Evolutionary conservation across 2,888 invertebrate species (phyloP), one percentile per base, ranked within the genome.

Genomic region (Ashinkailepas kermadecensis): DNA sequence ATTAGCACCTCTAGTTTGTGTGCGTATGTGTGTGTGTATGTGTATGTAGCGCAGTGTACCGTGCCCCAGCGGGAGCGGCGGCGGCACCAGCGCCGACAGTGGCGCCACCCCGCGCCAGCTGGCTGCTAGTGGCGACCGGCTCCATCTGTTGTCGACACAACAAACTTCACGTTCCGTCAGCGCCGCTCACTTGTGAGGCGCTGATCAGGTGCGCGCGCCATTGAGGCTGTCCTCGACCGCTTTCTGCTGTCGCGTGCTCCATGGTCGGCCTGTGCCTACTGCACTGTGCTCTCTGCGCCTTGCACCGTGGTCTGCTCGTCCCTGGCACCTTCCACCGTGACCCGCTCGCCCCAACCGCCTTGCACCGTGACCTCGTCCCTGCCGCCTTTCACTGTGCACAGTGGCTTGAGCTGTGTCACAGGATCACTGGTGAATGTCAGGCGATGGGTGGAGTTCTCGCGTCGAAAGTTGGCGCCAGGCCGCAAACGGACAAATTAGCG

Each of bases 81-180:
- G 54, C 18, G 39, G 54, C 18, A 54, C 70, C 9, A 70, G 18
- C 15, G 13, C 70, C 2, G 54, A 70, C 70, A 54, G 70, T 39
- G 10, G 54, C 70, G 15, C 39, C 25, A 70, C 54, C 39, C 39
- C 54, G 70, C 39, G 18, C 15, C 70, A 54, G 39, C 70, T 70
- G 70, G 39, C 70, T 13, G 70, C 39, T 15, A 54, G n/a, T n/a
- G 9, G 39, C 18, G 70, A 70, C 18, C 70, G 54, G 70, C 39
- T 39, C 70, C 70, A 70, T 70, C 70, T 70, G 18, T 39, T 70
- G 70, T 54, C 54, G 70, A 54, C 70, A 13, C 13, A 54, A 18
- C 70, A 70, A 39, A 70, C 54, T 54, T 70, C 70, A 54, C 39
- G 70, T 70, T 70, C 70, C 39, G 70, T 11, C 39, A 70, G 70